phyloP scores from a whole-genome alignment of 2,888 invertebrate species.

The Camponotus fellah region DNA sequence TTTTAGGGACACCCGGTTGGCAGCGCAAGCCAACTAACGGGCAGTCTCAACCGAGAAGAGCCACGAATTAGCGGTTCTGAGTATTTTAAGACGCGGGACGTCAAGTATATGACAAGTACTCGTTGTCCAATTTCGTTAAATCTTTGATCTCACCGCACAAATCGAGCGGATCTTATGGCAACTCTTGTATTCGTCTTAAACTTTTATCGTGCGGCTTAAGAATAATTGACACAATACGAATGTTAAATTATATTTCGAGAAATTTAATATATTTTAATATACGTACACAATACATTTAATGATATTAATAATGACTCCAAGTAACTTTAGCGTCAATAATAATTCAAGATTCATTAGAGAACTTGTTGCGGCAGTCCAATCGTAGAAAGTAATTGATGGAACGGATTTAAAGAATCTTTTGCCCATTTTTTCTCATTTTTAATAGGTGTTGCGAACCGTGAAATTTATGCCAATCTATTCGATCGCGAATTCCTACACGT shows the following conservation, averaged over 20 bases:
- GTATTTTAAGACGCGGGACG: constrained; percentile 49
- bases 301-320: background rate
- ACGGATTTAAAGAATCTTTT: background rate
- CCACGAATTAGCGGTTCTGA: constrained; percentile 52
- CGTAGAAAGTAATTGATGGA: background rate
- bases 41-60: background rate
- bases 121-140: constrained; percentile 51
- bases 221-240: background rate
- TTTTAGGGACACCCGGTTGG: constrained; percentile 32
- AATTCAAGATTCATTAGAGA: background rate
- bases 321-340: background rate
- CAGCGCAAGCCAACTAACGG: background rate
- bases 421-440: background rate
- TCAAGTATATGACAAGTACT: constrained; percentile 48
- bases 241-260: constrained; percentile 8
- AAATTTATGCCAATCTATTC: constrained; percentile 7
- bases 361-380: background rate
- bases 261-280: constrained; percentile 14
- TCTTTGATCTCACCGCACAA: constrained; percentile 55
- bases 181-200: constrained; percentile 31
- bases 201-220: constrained; percentile 10
- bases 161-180: constrained; percentile 2
- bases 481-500: background rate
- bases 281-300: background rate
- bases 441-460: background rate